Conservation (phyloP, 2,797 vertebrate genomes). For the Channallabes apus region DNA sequence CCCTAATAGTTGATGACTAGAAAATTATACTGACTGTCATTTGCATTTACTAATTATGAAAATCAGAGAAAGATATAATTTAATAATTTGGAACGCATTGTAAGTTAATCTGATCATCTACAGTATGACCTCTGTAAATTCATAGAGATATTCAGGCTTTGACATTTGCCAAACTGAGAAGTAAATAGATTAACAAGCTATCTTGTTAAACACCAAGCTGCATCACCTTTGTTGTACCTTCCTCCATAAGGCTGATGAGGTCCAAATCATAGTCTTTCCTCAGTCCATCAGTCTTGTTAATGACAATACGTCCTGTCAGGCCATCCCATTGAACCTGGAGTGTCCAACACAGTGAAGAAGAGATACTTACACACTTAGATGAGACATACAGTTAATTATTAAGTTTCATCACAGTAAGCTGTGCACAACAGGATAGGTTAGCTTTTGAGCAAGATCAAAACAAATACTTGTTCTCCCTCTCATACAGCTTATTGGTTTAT, state of each 20-base stretch:
- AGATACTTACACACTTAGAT: constrained; percentile 10
- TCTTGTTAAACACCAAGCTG: neutral
- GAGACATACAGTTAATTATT: constrained; percentile 7
- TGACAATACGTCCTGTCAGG: constrained; percentile 92
- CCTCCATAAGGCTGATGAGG: constrained; percentile 97
- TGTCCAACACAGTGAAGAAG: constrained; percentile 7
- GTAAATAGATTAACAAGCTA: too few species aligned
- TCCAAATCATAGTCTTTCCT: constrained; percentile 96
- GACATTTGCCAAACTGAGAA: too few species aligned
- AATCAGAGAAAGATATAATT: too few species aligned
- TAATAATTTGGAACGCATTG: too few species aligned
- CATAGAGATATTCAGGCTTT: too few species aligned
- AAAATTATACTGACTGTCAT: too few species aligned
- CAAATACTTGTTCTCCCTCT: neutral
- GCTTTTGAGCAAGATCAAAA: neutral
- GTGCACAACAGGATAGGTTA: too few species aligned
- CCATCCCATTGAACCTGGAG: constrained; percentile 91
- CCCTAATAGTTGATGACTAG: too few species aligned
- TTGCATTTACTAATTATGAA: too few species aligned
- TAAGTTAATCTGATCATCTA: too few species aligned
- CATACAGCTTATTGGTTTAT: neutral
- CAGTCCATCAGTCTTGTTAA: constrained; percentile 94
- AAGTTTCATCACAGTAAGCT: neutral
- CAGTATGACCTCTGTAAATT: too few species aligned
- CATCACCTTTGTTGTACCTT: constrained; percentile 91